A percentile compares a stretch with the other conserved stretches of the same genome.
phyloP scores from a whole-genome alignment of 2,888 invertebrate genomes.

The Acrobasis repandana region DNA sequence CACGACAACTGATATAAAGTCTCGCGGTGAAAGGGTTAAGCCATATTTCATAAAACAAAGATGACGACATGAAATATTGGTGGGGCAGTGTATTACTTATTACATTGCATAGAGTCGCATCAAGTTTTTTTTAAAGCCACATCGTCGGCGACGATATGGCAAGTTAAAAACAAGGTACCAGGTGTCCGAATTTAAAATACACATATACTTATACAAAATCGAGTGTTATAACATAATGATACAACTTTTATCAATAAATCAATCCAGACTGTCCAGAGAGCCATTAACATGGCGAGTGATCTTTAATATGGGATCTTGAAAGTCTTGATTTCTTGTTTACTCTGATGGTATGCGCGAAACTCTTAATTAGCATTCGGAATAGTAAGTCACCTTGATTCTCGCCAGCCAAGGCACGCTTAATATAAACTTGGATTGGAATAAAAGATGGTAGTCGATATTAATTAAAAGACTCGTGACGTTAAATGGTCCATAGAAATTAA shows the following conservation, averaged over 20 bases:
- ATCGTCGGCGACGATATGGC: not conserved
- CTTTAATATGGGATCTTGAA: conserved; percentile 20
- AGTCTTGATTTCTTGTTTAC: conserved; percentile 21
- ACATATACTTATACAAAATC: not conserved
- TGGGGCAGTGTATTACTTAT: no score
- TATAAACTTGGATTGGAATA: not conserved
- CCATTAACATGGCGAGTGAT: conserved; percentile 19
- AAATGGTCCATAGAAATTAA: no score
- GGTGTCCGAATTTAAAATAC: not conserved
- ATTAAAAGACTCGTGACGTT: no score
- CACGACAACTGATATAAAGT: no score
- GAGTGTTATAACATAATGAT: not conserved
- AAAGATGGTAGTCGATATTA: not conserved
- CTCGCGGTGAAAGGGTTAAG: no score
- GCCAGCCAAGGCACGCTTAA: conserved; percentile 15
- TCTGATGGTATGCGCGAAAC: conserved; percentile 5
- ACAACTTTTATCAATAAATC: conserved; percentile 3
- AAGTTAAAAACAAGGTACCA: not conserved
- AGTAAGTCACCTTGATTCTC: conserved; percentile 25
- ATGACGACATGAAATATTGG: no score
- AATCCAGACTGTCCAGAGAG: conserved; percentile 4
- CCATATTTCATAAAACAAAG: no score
- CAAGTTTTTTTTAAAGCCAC: not conserved
- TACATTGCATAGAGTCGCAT: no score
- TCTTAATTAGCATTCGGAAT: conserved; percentile 22